Percentiles rank a stretch among this genome's conserved stretches.
These are phyloP conservation scores for Baryphthengus martii DNA, from an alignment of 2,113 vertebrate species.

Conservation along the genomic window DNA sequence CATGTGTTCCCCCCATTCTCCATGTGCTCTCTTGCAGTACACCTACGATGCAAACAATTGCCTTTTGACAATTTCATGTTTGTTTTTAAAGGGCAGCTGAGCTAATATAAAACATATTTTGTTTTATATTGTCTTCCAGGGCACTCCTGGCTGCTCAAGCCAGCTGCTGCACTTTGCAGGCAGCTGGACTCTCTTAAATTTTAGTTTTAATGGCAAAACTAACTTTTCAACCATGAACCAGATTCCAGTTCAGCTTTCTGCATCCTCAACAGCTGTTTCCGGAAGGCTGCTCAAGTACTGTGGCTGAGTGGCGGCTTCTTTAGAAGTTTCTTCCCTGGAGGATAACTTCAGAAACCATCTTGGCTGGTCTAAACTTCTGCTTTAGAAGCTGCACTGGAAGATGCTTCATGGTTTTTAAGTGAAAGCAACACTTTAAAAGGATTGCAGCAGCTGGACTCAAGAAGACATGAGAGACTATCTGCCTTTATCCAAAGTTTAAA, in stretches of 20 bases:
- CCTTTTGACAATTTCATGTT: neutral
- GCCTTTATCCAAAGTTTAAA: neutral
- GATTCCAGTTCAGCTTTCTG: neutral
- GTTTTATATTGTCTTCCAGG: too few species aligned
- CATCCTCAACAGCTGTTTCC: conserved; percentile 42
- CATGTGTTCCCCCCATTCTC: neutral
- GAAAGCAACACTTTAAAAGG: conserved; percentile 5
- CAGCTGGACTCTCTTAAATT: conserved; percentile 52
- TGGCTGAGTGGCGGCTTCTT: neutral
- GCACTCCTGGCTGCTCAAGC: neutral
- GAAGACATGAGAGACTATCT: neutral
- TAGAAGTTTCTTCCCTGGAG: neutral
- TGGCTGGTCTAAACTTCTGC: neutral
- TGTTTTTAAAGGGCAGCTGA: conserved; percentile 5
- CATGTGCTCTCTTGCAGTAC: neutral
- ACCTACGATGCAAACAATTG: conserved; percentile 13
- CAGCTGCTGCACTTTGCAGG: conserved; percentile 24
- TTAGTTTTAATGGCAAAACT: conserved; percentile 33
- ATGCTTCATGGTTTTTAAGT: neutral
- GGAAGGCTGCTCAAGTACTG: neutral
- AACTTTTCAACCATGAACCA: conserved; percentile 25
- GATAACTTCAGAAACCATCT: conserved; percentile 12
- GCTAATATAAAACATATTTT: neutral
- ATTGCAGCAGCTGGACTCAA: neutral
- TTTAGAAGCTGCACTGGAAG: conserved; percentile 14